phyloP scores from a whole-genome alignment of 1,140 invertebrate species.

The Drosophila tani region DNA sequence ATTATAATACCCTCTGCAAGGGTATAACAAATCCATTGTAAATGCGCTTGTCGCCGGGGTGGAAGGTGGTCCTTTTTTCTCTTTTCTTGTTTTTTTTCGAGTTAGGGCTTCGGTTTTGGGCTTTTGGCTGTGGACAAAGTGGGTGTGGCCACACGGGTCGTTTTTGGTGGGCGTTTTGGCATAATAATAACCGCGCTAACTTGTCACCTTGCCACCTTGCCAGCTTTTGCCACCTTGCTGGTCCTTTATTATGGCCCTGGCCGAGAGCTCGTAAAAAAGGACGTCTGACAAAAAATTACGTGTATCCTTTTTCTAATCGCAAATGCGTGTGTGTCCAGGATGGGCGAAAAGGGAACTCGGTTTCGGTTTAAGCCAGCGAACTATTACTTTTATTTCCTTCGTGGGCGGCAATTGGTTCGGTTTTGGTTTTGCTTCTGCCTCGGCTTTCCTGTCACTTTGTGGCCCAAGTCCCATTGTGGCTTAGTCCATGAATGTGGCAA shows the following conservation, averaged over 20 bases:
- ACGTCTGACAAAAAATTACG: slow-evolving; percentile 71
- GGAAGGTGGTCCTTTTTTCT: neutral
- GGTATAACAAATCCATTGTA: slow-evolving; percentile 78
- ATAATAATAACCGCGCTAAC: slow-evolving; percentile 81
- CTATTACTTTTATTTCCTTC: slow-evolving; percentile 76
- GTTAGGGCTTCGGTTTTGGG: neutral
- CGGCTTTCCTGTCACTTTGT: slow-evolving; percentile 58
- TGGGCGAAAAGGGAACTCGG: neutral
- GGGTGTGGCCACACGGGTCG: slow-evolving; percentile 2
- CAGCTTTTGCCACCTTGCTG: slow-evolving; percentile 60
- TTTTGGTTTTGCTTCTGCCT: slow-evolving; percentile 19
- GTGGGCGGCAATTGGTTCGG: slow-evolving; percentile 51
- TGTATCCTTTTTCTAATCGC: slow-evolving; percentile 82
- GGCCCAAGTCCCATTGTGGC: slow-evolving; percentile 53
- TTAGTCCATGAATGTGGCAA: slow-evolving; percentile 69
- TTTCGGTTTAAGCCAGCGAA: slow-evolving; percentile 38
- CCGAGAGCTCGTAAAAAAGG: slow-evolving; percentile 60
- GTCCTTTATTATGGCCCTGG: slow-evolving; percentile 56
- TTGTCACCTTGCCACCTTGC: slow-evolving; percentile 70
- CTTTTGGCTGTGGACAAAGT: neutral
- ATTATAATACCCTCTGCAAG: too few relatives aligned
- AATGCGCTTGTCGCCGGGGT: slow-evolving; percentile 46
- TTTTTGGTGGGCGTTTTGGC: slow-evolving; percentile 42
- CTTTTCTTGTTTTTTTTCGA: neutral
- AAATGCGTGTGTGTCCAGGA: slow-evolving; percentile 53